Conservation (phyloP, 2,113 vertebrate species). For the Carassius auratus region DNA sequence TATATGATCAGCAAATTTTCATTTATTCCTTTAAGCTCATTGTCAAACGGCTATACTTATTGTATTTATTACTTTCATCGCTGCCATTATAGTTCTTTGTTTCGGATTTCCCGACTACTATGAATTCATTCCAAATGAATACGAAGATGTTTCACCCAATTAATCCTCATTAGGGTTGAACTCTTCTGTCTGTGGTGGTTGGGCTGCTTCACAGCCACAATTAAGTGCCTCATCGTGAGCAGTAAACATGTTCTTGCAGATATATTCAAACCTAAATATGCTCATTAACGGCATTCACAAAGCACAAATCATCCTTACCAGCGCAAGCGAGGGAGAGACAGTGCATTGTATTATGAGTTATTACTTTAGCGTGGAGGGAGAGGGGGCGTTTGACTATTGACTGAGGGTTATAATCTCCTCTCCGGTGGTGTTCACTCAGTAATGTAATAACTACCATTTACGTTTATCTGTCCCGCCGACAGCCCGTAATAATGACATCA, state of each 20-base stretch:
- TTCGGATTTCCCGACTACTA: background rate
- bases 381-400: slow-evolving; percentile 38
- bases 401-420: slow-evolving; percentile 28
- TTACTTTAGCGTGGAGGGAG: slow-evolving; percentile 8
- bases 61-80: background rate
- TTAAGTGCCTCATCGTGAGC: slow-evolving; percentile 14
- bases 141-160: slow-evolving; percentile 28
- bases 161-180: slow-evolving; percentile 53
- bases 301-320: slow-evolving; percentile 61
- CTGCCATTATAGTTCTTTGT: slow-evolving; percentile 11
- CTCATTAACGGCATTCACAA: slow-evolving; percentile 70
- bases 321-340: background rate
- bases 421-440: slow-evolving; percentile 33
- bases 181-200: slow-evolving; percentile 28
- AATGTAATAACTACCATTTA: slow-evolving; percentile 36
- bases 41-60: background rate
- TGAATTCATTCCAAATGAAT: slow-evolving; percentile 1
- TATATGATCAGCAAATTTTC: background rate
- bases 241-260: slow-evolving; percentile 66
- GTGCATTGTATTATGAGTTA: slow-evolving; percentile 17
- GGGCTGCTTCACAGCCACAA: slow-evolving; percentile 34
- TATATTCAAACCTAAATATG: slow-evolving; percentile 73
- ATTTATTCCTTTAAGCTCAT: background rate
- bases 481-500: slow-evolving; percentile 36
- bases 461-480: too few relatives aligned